Base-by-base conservation (phyloP, 2,113 vertebrate genomes). In the Cheilinus undulatus region DNA sequence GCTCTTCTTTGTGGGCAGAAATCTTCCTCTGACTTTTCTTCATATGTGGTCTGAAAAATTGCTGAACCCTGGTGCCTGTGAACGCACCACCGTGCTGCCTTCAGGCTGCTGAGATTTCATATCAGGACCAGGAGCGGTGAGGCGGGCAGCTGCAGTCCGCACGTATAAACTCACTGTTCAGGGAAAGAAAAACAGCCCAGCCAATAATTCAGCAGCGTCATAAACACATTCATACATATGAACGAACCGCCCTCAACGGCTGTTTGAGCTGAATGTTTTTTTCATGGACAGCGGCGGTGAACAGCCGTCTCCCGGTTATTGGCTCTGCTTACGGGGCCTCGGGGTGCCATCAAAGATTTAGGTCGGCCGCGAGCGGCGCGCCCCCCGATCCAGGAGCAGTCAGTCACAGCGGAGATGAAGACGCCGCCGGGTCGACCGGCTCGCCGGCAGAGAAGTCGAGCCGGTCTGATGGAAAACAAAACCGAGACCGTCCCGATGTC, bases 311-410 rank as follows among this genome's bases (percentile, higher is more conserved):
- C 58, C 53, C 34, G 32, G 66, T 71, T 48, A 80, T 64, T 77
- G 77, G 57, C 42, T 70, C 54, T 30, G 45, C 24, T 81, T 22
- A 70, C 57, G 43, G 27, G 70, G 76, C 83, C 82, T 76, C 40
- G 1, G 81, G 86, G 69, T 1, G 54, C 73, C 72, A 86, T 91
- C 76, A 85, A 88, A 87, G 82, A 91, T 89, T 85, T 69, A 89
- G 84, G 81, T 71, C 80, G n/a, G 65, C 88, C 26, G 14, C 14
- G 32, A 38, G 79, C 71, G 32, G 59, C 49, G 20, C 30, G 24
- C 38, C 17, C 42, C 48, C 19, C 52, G n/a, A 53, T 40, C 40
- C 40, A 23, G 49, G 23, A 34, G 32, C 63, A 24, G 7, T 7
- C 32, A 13, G 61, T 58, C 19, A 3, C 36, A 24, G 2, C 11